Evolutionary conservation across 2,113 vertebrate genomes (phyloP), one percentile per base, ranked within the genome.

Genomic region (Paracanthobrama guichenoti): DNA sequence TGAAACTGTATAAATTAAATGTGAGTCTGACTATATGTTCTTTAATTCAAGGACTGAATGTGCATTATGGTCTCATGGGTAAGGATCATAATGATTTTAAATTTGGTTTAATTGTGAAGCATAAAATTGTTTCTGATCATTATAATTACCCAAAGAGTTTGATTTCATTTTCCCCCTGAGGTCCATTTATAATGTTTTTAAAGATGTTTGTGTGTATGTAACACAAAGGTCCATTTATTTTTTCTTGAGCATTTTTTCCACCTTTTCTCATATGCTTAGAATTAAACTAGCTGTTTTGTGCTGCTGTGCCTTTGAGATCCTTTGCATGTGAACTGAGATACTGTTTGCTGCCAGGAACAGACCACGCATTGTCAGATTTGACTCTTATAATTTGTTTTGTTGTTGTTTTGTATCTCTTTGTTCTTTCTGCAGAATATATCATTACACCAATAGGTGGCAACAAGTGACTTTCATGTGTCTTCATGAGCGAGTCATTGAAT

Each of bases 111-210:
- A 72, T n/a, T 72, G 69, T 8, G 14, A 71, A 72, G 42, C 10
- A 24, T 72, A 46, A 44, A 69, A 42, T 69, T n/a, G 67, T 42
- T 71, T 31, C 14, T 42, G 67, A 71, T 42, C 67, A 71, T 42
- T 42, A 71, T 42, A 71, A 71, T 12, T 71, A 71, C 12, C 67
- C 35, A 42, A 71, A 39, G 10, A 71, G 35, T n/a, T 71, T 69
- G 18, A 73, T 73, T 72, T 24, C 67, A 28, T 57, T 26, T 26
- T 12, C 2, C 48, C 76, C 22, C 55, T 16, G 31, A 60, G 39
- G 55, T 62, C 55, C n/a, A 62, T 42, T 79, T 44, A 79, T 28
- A 26, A 79, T 46, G n/a, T 26, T 79, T 39, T 31, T 60, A 55
- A 59, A 39, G 75, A n/a, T 57, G 62, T 79, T 79, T 46, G 20